phyloP scores from a whole-genome alignment of 2,113 vertebrate species.

The Pandion haliaetus region DNA sequence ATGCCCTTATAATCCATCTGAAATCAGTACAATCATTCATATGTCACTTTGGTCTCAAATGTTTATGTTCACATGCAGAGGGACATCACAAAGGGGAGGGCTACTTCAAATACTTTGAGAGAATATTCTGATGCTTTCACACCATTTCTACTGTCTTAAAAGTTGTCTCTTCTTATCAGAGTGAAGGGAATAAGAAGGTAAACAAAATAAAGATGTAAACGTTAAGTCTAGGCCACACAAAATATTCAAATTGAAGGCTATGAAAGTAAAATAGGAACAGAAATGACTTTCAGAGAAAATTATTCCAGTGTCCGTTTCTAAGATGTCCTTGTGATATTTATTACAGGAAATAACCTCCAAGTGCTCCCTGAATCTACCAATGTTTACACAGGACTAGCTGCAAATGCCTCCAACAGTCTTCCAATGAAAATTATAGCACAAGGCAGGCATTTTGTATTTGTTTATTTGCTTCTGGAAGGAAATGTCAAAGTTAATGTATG shows the following conservation, averaged over 20 bases:
- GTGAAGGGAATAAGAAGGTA: neutral
- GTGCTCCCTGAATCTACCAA: neutral
- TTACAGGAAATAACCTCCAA: constrained; percentile 59
- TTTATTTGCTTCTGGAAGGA: constrained; percentile 45
- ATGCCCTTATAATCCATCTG: neutral
- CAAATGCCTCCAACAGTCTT: constrained; percentile 17
- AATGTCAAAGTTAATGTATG: neutral
- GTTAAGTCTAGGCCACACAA: neutral
- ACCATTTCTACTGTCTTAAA: neutral
- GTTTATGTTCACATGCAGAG: neutral
- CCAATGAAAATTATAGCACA: constrained; percentile 7
- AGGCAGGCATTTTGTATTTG: constrained; percentile 15
- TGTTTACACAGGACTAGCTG: constrained; percentile 30
- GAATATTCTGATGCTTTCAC: neutral
- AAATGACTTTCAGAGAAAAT: constrained; percentile 50
- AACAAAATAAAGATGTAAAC: constrained; percentile 30
- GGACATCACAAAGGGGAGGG: neutral
- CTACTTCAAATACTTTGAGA: neutral
- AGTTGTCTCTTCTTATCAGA: constrained; percentile 3
- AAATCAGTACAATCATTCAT: neutral
- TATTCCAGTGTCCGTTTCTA: neutral
- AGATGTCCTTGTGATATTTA: constrained; percentile 45
- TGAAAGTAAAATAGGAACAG: constrained; percentile 24
- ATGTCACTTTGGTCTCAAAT: neutral
- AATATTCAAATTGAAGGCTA: constrained; percentile 1